A percentile compares a stretch with the other conserved stretches of the same genome.
phyloP scores from a whole-genome alignment of 2,113 vertebrate species.

The Lasiurus borealis region DNA sequence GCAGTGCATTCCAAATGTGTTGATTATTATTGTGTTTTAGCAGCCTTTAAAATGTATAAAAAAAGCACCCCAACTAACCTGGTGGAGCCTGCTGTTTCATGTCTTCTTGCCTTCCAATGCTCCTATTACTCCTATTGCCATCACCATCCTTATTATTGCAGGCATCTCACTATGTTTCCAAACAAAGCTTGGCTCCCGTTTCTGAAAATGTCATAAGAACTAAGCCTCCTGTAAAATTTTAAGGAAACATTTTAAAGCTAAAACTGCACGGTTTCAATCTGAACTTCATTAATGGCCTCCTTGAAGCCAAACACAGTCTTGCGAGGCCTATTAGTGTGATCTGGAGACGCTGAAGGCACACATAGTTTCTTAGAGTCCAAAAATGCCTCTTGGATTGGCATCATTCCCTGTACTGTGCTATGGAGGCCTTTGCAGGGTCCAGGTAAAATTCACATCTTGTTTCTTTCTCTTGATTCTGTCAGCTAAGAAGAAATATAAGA shows the following conservation, averaged over 20 bases:
- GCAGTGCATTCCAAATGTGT: constrained; percentile 48
- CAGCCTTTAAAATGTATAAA: constrained; percentile 31
- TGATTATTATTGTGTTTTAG: constrained; percentile 16
- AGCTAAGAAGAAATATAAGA: constrained; percentile 52
- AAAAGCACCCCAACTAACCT: neutral
- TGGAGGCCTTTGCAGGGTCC: constrained; percentile 62
- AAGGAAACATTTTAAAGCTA: constrained; percentile 75
- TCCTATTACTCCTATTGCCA: neutral
- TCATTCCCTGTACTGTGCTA: constrained; percentile 68
- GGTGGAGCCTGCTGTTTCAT: neutral
- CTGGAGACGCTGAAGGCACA: constrained; percentile 74
- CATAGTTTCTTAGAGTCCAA: constrained; percentile 74
- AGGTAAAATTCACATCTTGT: constrained; percentile 74
- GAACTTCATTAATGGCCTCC: constrained; percentile 78
- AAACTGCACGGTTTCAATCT: constrained; percentile 67
- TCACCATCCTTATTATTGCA: neutral
- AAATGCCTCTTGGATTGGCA: constrained; percentile 74
- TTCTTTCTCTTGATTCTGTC: constrained; percentile 61
- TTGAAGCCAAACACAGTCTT: constrained; percentile 76
- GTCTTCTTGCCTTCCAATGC: neutral
- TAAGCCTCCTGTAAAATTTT: constrained; percentile 60
- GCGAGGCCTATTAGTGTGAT: constrained; percentile 75
- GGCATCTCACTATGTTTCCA: constrained; percentile 49
- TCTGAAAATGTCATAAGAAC: constrained; percentile 68
- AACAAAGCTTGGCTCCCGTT: constrained; percentile 66